phyloP scores from a whole-genome alignment of 2,113 vertebrate species.

The Gallinago media region DNA sequence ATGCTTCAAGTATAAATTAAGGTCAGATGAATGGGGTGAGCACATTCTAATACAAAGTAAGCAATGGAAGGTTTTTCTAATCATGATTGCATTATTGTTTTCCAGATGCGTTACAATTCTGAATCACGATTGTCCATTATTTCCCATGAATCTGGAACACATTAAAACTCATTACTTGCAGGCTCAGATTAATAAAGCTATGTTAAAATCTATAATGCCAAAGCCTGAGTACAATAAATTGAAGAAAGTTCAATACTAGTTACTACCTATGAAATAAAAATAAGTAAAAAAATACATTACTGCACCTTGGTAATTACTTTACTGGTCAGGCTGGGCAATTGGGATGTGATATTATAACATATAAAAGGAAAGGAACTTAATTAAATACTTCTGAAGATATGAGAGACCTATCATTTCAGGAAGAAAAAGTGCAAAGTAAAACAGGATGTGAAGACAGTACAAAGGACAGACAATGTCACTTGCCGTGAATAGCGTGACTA shows the following conservation, averaged over 20 bases:
- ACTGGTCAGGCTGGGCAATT: not conserved
- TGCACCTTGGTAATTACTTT: not conserved
- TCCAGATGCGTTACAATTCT: not conserved
- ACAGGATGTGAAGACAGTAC: not conserved
- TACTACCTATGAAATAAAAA: constrained; percentile 8
- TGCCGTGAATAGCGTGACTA: rapidly evolving
- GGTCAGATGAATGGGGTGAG: not conserved
- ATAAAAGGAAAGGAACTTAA: not conserved
- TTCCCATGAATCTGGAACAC: not conserved
- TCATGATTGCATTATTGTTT: not conserved
- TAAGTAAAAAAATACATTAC: not conserved
- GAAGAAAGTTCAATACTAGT: constrained; percentile 20
- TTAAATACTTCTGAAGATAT: not conserved
- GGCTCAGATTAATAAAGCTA: not conserved
- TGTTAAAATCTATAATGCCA: constrained; percentile 11
- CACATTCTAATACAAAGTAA: not conserved
- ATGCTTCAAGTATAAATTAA: not conserved
- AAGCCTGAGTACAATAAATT: constrained; percentile 7
- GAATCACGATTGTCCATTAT: not conserved
- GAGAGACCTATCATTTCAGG: not conserved
- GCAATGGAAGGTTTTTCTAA: not conserved
- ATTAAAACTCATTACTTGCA: not conserved
- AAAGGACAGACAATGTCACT: not conserved
- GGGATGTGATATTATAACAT: not conserved
- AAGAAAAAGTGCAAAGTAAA: not conserved